Percentiles rank a stretch among this genome's conserved stretches.
Conservation (phyloP, 2,797 vertebrate species). For the Schizopygopsis malacanthus region DNA sequence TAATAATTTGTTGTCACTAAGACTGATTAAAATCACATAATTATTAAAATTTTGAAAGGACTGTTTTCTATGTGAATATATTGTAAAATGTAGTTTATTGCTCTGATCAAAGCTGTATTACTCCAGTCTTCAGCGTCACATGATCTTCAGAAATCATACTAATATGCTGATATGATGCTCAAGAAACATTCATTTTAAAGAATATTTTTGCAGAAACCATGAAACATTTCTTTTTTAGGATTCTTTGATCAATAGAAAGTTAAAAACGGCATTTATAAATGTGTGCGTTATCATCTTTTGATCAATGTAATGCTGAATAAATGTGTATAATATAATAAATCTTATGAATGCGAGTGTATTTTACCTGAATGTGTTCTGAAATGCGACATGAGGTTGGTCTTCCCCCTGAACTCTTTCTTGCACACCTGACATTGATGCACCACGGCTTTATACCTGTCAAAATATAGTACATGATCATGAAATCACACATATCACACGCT, state of each 20-base stretch:
- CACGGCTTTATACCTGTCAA: slow-evolving; percentile 92
- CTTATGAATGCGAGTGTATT: background rate
- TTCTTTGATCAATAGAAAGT: background rate
- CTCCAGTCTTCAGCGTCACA: background rate
- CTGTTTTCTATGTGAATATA: background rate
- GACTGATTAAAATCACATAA: background rate
- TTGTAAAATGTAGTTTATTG: background rate
- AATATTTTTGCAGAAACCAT: background rate
- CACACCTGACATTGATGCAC: slow-evolving; percentile 98
- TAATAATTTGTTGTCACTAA: background rate
- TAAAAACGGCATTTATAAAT: background rate
- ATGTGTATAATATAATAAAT: background rate
- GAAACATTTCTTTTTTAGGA: background rate
- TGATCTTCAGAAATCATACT: background rate
- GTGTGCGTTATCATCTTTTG: background rate
- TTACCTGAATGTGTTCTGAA: slow-evolving; percentile 98
- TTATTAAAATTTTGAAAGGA: background rate
- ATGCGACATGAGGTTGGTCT: slow-evolving; percentile 98
- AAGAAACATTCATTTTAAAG: background rate
- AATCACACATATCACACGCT: background rate
- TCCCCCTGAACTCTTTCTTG: slow-evolving; percentile 99
- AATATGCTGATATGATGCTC: background rate
- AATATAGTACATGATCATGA: slow-evolving; percentile 5
- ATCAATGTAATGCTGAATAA: background rate
- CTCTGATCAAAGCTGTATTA: background rate